Evolutionary conservation across 2,113 vertebrate species (phyloP), one percentile per base, ranked within the genome.

Genomic region (Potamarius usumacintae): DNA sequence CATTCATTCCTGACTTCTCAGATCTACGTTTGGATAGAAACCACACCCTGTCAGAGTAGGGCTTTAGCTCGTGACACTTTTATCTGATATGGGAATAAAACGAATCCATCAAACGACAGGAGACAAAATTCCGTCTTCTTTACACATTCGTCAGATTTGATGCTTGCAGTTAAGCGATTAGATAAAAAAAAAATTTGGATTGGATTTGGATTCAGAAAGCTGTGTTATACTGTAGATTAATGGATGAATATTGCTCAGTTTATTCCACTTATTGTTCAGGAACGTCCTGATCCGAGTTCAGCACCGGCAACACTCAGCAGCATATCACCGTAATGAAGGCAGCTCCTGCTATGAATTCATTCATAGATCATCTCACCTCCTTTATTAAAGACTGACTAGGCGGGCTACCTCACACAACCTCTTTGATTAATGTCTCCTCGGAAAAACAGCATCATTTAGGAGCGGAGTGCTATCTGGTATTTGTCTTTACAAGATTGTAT

Each of bases 401-500:
- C 81, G 89, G 93, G 87, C 92, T 87, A 15, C 62, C 76, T 81
- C 76, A 72, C 84, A 84, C 83, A 25, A 82, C 84, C 58, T 85
- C 86, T 83, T 81, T 94, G 95, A 96, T 95, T 94, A 94, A 96
- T 96, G 91, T 89, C 92, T 85, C 90, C 78, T 87, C 67, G 63
- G 83, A 77, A 91, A 82, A 94, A 93, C 90, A 67, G 88, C 92
- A 94, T 94, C 94, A 92, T 93, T 94, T 95, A 94, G 93, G 93
- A 63, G 53, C 5, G 42, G 90, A 85, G 50, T 80, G 89, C 92
- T 94, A 94, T 94, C 92, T 94, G 92, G 91, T 94, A 94, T 94
- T 95, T 94, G 94, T 95, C 94, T 95, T 93, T 93, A 95, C 94
- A 94, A 94, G 93, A 95, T 93, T 62, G 87, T 94, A 94, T 94